These are phyloP conservation scores for Aurelia sp. DNA, from an alignment of 30 jellyfish, hydroid and myxozoan genomes.

Conservation along the genomic window DNA sequence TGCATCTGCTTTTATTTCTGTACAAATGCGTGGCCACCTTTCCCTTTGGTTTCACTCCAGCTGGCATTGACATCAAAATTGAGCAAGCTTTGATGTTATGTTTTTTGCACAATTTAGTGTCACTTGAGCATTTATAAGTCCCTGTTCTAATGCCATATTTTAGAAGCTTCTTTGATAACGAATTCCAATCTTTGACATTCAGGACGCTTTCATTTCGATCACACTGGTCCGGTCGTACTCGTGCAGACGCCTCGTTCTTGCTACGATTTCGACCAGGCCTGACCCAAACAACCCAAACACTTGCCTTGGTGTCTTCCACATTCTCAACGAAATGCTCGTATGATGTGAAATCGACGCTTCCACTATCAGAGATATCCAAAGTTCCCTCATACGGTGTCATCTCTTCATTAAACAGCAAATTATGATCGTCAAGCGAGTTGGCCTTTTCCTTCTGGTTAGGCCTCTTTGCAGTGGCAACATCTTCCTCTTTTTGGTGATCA, in stretches of 20 bases:
- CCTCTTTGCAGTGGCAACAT: not conserved
- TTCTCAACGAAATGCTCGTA: slow-evolving; percentile 78
- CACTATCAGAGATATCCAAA: not conserved
- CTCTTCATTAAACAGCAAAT: not conserved
- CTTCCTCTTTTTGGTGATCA: not conserved
- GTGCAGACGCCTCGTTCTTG: slow-evolving; percentile 24
- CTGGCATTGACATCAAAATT: slow-evolving; percentile 86
- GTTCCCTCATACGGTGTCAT: not conserved
- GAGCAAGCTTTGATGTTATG: slow-evolving; percentile 56
- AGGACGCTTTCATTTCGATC: slow-evolving; percentile 30
- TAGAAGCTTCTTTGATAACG: slow-evolving; percentile 41
- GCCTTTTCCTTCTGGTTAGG: not conserved
- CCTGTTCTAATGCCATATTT: slow-evolving; percentile 87
- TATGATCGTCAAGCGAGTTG: not conserved
- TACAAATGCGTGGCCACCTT: slow-evolving; percentile 74
- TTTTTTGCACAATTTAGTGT: slow-evolving; percentile 51
- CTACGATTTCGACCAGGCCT: slow-evolving; percentile 39
- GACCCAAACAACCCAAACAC: slow-evolving; percentile 92
- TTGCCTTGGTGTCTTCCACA: slow-evolving; percentile 95
- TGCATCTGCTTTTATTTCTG: slow-evolving; percentile 45
- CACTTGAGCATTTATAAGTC: slow-evolving; percentile 72
- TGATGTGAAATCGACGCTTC: slow-evolving; percentile 56
- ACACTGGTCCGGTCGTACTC: slow-evolving; percentile 35
- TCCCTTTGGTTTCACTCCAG: slow-evolving; percentile 87
- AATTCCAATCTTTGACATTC: slow-evolving; percentile 62